Evolutionary conservation across 2,797 vertebrate species (phyloP).

Genomic region (Anas bahamensis): DNA sequence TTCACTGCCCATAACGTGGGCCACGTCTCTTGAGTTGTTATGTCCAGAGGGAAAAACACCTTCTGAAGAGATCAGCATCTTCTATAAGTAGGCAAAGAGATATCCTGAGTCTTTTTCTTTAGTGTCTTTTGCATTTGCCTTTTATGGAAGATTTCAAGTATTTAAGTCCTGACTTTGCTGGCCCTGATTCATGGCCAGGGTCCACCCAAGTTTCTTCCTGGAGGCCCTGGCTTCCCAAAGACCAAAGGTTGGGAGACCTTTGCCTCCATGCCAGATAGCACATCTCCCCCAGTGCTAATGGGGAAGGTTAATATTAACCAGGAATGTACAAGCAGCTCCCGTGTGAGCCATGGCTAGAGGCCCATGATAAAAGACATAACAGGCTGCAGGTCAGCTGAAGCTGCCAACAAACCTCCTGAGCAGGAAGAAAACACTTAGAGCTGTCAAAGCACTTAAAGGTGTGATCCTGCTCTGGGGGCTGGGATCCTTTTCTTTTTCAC

Average conservation of each 20-base stretch:
- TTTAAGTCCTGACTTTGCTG: neutral
- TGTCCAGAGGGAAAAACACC: neutral
- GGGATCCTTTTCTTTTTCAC: neutral
- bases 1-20: neutral
- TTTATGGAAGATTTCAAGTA: neutral
- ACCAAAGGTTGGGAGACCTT: neutral
- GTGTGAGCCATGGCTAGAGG: conserved; percentile 36
- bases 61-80: neutral
- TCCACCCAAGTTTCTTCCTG: neutral
- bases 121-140: neutral
- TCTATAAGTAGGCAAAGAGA: neutral
- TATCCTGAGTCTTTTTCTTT: neutral
- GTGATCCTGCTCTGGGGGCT: neutral
- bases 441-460: conserved; percentile 55
- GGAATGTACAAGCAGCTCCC: neutral
- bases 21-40: neutral
- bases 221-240: rapidly evolving
- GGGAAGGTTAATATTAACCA: conserved; percentile 50
- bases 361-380: conserved; percentile 49
- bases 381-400: conserved; percentile 58
- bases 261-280: neutral
- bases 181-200: neutral
- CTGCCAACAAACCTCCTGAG: conserved; percentile 70
- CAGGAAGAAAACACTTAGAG: conserved; percentile 73
- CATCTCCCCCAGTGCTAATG: neutral